Base-by-base conservation (phyloP, 1,140 invertebrate species). In the Dendrolimus kikuchii region DNA sequence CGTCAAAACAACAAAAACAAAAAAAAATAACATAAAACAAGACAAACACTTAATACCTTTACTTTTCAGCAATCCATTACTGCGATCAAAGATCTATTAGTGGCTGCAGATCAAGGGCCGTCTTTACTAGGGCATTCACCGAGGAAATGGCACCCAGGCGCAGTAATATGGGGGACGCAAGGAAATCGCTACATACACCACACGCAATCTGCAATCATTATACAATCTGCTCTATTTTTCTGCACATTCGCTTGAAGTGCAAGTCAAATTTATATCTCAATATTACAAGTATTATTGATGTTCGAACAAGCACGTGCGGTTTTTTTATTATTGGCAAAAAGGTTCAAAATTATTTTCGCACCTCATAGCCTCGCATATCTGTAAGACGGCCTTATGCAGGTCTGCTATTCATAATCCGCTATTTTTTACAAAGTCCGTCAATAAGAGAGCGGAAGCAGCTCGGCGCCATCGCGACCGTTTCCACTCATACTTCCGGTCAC, bases 61-160 rank as follows among this genome's bases (percentile, higher is more conserved):
- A 3, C 23, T 23, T 1, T 23, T 23, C 23, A 23, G 23, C 23
- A 23, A 23, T 23, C 64, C 64, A 70, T 79, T 77, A 75, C 73
- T 78, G 61, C 57, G 58, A 42, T 57, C 54, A 58, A 64, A 71
- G 72, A 81, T 77, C 77, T 78, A 78, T 81, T 73, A 67, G 64
- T 61, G 61, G 54, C n/a, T n/a, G n/a, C 55, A 66, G 60, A 23
- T 7, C 42, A 6, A 10, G 8, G 6, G 39, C 9, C 23, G 47
- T 6, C 6, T 5, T 6, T 23, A 23, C 23, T 3, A 23, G 4
- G 10, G 39, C 9, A 5, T 40, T 42, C 54, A 38, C 50, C 46
- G n/a, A 46, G 50, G n/a, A 38, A 38, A 49, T 48, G 8, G 5
- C 9, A n/a, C 10, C 36, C 38, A n/a, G 5, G 23, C 23, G 23